phyloP scores from a whole-genome alignment of 2,888 invertebrate genomes.

The Drosophila rubida region DNA sequence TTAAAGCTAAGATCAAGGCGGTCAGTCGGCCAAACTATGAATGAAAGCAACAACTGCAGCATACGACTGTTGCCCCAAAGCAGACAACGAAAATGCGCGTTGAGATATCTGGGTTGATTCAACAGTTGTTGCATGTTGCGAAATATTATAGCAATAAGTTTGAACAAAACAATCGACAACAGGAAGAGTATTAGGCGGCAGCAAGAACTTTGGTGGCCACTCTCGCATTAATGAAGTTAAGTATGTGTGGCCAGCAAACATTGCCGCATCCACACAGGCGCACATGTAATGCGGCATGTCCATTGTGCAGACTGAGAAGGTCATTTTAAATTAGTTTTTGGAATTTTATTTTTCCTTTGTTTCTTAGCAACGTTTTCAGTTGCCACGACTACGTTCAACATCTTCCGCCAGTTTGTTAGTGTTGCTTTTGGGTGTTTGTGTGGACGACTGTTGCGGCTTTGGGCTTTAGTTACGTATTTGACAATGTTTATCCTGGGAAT shows the following conservation, averaged over 20 bases:
- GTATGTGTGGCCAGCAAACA: constrained; percentile 41
- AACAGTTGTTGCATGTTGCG: neutral
- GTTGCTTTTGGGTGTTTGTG: constrained; percentile 6
- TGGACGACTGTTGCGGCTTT: constrained; percentile 7
- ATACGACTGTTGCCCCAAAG: constrained; percentile 33
- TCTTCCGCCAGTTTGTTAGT: constrained; percentile 19
- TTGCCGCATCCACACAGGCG: constrained; percentile 24
- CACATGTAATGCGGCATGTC: constrained; percentile 49
- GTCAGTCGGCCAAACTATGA: constrained; percentile 52
- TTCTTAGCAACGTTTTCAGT: constrained; percentile 29
- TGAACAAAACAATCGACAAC: neutral
- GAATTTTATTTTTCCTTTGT: constrained; percentile 22
- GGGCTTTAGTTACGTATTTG: constrained; percentile 35
- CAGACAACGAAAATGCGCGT: constrained; percentile 44
- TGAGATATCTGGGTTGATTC: neutral
- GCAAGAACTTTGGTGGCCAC: neutral
- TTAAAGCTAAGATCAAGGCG: constrained; percentile 65
- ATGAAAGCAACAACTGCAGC: constrained; percentile 59
- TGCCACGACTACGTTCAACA: constrained; percentile 9
- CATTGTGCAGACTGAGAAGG: constrained; percentile 62
- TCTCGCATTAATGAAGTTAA: constrained; percentile 59
- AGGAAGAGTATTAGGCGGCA: neutral
- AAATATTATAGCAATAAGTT: neutral
- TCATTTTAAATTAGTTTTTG: constrained; percentile 77
- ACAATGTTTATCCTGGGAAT: constrained; percentile 60